These are phyloP conservation scores for Chironomus riparius DNA, from an alignment of 2,888 invertebrate species.

Conservation along the genomic window DNA sequence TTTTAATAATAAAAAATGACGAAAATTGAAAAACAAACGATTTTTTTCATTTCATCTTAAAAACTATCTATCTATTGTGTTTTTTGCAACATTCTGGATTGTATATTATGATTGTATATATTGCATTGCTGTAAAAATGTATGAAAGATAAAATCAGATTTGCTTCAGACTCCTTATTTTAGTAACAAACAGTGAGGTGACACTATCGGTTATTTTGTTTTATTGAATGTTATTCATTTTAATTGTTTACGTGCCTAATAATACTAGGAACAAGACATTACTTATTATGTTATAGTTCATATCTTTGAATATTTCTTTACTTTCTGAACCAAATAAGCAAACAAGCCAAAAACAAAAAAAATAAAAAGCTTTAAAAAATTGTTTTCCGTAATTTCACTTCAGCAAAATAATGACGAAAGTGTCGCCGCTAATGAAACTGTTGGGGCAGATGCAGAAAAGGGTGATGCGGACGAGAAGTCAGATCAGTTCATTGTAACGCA, in stretches of 20 bases:
- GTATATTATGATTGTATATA: not conserved
- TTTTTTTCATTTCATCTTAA: not conserved
- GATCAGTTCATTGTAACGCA: constrained; percentile 69
- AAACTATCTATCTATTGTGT: not conserved
- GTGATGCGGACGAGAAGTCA: constrained; percentile 21
- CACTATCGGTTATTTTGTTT: constrained; percentile 19
- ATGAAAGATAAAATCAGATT: not conserved
- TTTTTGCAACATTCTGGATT: not conserved
- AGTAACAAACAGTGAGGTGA: constrained; percentile 11
- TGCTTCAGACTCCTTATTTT: constrained; percentile 16
- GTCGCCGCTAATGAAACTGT: constrained; percentile 23
- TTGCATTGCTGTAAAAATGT: not conserved
- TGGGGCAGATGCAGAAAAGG: constrained; percentile 7
- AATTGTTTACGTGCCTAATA: not conserved
- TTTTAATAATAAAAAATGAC: not conserved
- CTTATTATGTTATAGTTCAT: not conserved
- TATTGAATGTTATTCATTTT: not conserved
- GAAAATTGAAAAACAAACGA: not conserved
- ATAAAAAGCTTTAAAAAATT: not conserved
- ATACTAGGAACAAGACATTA: not conserved
- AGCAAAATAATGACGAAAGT: constrained; percentile 23
- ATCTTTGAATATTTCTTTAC: not conserved
- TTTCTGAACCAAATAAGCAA: too few species aligned
- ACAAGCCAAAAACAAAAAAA: not conserved
- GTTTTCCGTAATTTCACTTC: not conserved